Conservation (phyloP, 2,797 vertebrate genomes). For the Phataginus tricuspis region DNA sequence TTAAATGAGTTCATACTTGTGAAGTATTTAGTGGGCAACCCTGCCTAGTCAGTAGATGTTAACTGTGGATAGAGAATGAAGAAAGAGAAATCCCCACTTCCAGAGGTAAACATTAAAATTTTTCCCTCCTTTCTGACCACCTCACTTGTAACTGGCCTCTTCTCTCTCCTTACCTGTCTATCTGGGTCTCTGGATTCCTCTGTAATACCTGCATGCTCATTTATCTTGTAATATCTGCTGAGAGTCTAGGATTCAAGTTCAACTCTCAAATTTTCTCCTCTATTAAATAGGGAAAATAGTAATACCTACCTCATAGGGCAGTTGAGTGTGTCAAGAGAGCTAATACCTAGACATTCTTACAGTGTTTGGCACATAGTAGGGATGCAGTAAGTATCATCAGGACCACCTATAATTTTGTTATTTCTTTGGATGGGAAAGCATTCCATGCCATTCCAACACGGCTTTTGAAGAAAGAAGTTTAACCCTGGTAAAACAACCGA, state of each 20-base stretch:
- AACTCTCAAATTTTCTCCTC: not conserved
- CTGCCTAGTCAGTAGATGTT: not conserved
- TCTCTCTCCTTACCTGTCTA: not conserved
- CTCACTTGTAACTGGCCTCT: not conserved
- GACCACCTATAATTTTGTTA: not conserved
- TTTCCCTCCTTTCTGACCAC: not conserved
- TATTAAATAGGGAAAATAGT: not conserved
- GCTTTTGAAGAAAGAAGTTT: not conserved
- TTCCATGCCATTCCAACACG: not conserved
- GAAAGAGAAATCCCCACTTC: not conserved
- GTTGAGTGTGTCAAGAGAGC: not conserved
- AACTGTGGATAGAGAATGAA: not conserved
- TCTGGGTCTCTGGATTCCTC: not conserved
- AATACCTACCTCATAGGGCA: not conserved
- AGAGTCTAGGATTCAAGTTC: not conserved
- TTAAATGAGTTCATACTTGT: not conserved
- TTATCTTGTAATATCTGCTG: too few species aligned
- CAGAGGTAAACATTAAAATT: not conserved
- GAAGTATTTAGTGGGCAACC: not conserved
- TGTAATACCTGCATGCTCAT: not conserved
- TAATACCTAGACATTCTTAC: too few species aligned
- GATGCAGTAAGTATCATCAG: fast-evolving
- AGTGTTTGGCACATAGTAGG: not conserved
- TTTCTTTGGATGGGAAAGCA: not conserved
- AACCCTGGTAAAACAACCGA: not conserved